Evolutionary conservation across 1,140 invertebrate species (phyloP), one percentile per base, ranked within the genome.

Genomic region (Hyphantria cunea): DNA sequence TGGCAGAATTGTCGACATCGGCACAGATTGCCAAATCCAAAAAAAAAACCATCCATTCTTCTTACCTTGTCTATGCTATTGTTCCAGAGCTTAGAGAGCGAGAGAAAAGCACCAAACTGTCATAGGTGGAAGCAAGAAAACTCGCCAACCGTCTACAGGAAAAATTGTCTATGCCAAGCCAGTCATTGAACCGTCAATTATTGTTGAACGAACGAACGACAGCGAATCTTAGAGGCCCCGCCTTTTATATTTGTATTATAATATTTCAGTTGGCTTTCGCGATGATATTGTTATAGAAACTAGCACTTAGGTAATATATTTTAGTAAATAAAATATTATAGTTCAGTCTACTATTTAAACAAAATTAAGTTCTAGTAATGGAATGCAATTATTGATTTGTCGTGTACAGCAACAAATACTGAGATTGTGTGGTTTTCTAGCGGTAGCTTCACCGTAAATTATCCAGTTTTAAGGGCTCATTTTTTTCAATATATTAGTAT

Each of bases 191-290:
- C 70, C 70, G 69, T 72, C 72, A 74, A 77, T n/a, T n/a, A n/a
- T 71, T 69, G 76, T 64, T 74, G 74, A 76, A 79, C 76, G 74
- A 79, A 74, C 76, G 70, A 73, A 74, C 74, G 70, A 77, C 69
- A 74, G 69, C 70, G 79, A 84, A 80, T 80, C 79, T 84, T 73
- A 76, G 72, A 86, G 83, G 84, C 87, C 87, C 86, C 87, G 87
- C 87, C 87, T 90, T 76, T 86, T 6, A 80, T 70, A 76, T 78
- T 72, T 79, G 79, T 84, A 79, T 84, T 84, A n/a, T 60, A 66
- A 79, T 74, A 82, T 74, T 82, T 82, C 69, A 83, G 72, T 78
- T 79, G 70, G 73, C 67, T 81, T 80, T 73, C 84, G 84, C 78
- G 74, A 90, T 86, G 82, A 78, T 78, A 78, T 75, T 82, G 68